Base-by-base conservation (phyloP, 1,140 invertebrate species). In the Drosophila sechellia region DNA sequence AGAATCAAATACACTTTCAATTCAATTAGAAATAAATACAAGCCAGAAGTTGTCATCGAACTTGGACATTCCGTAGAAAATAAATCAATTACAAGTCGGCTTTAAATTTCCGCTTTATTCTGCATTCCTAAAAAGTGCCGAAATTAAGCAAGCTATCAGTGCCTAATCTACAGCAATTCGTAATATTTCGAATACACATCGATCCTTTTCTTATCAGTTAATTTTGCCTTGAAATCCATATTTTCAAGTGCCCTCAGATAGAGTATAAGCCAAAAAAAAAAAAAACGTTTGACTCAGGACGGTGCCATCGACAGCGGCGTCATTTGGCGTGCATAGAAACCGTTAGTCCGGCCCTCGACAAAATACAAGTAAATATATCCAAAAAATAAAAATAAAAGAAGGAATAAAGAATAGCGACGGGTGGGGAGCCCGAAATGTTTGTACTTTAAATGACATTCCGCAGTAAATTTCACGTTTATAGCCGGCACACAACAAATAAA, bases 391-490 rank as follows among this genome's bases (percentile, higher is more conserved):
- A 61, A 60, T 45, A 43, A n/a, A 39, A 5, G 20, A 53, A 31
- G 8, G 35, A 46, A 40, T 49, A 43, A 34, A 10, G 49, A 15
- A 13, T 57, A 64, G 4, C 49, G 40, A 25, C 1, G 17, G 31
- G 11, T 39, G 22, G 22, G 75, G 43, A 49, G 42, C 50, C 45
- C 77, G 68, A 76, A 76, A 73, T 72, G 77, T 81, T 90, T 86
- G 78, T 75, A 90, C 81, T 90, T 83, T 79, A 90, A 90, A 90
- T 86, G 87, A 86, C 86, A 90, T 90, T 90, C 86, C 77, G 79
- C 77, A 79, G 86, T 90, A 86, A 90, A 90, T 90, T 90, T 90
- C 70, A 86, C 86, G 81, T 90, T 90, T 90, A 90, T 90, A 79
- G 86, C 86, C 83, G 76, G 73, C 86, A 90, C 81, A 90, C 76